A percentile compares a stretch with the other conserved stretches of the same genome.
phyloP scores from a whole-genome alignment of 92 coral and sea anemone species.

The Porites divaricata region DNA sequence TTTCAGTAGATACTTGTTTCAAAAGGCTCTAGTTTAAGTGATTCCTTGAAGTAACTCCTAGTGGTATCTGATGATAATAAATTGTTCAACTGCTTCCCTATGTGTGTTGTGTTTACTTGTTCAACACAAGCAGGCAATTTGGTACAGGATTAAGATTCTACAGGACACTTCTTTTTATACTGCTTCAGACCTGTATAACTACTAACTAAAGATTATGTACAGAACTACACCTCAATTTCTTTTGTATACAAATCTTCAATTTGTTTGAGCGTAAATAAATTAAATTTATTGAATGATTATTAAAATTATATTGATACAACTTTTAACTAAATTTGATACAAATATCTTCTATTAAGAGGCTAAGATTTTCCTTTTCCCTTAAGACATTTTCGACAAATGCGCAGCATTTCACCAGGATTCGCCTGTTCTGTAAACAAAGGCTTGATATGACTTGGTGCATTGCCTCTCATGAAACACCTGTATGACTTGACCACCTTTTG shows the following conservation, averaged over 20 bases:
- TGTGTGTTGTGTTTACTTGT: no score
- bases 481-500: slow-evolving; percentile 83
- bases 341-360: neutral
- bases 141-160: no score
- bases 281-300: neutral
- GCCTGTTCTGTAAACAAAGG: slow-evolving; percentile 73
- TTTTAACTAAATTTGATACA: neutral
- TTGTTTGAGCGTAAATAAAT: neutral
- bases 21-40: no score
- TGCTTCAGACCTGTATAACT: no score
- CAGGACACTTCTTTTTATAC: no score
- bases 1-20: no score
- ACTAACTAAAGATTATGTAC: no score
- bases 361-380: slow-evolving; percentile 11
- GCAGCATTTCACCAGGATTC: slow-evolving; percentile 54
- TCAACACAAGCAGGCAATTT: no score
- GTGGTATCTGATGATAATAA: no score
- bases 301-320: neutral
- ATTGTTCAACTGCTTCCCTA: no score
- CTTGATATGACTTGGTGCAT: slow-evolving; percentile 77
- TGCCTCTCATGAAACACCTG: slow-evolving; percentile 65
- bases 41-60: no score
- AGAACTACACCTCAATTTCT: neutral
- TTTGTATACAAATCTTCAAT: neutral
- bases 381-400: slow-evolving; percentile 86